These are phyloP conservation scores for Microtus montanus DNA, from an alignment of 2,113 vertebrate species.

Conservation along the genomic window DNA sequence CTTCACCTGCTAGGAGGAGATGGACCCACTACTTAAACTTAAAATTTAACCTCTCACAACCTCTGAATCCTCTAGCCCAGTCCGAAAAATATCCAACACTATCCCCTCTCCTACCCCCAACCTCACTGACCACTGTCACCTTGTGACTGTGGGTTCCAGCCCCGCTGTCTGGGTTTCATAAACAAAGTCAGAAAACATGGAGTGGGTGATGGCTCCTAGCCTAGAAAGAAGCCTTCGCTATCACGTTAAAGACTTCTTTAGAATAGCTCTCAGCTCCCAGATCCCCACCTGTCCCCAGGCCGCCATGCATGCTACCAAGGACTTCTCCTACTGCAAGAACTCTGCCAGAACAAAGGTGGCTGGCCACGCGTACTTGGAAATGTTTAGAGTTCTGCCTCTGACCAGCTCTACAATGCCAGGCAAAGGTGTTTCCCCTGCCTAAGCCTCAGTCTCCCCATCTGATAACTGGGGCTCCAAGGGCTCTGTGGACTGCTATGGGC, in stretches of 20 bases:
- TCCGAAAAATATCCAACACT: not conserved
- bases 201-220: not conserved
- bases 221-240: not conserved
- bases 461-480: not conserved
- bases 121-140: not conserved
- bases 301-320: not conserved
- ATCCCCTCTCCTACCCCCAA: no score
- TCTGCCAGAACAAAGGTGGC: not conserved
- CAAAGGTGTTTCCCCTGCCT: not conserved
- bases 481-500: not conserved
- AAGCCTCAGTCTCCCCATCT: not conserved
- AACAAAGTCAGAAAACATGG: not conserved
- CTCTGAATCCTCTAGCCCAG: not conserved
- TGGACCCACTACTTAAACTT: conserved; percentile 7
- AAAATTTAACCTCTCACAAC: conserved; percentile 45
- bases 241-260: not conserved
- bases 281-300: not conserved
- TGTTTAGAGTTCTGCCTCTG: not conserved
- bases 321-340: not conserved
- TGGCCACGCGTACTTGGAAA: not conserved
- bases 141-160: not conserved
- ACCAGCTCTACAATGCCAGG: not conserved
- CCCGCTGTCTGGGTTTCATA: not conserved
- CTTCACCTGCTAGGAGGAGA: conserved; percentile 44
- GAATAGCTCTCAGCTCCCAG: not conserved